Evolutionary conservation across 1,140 invertebrate genomes (phyloP).

Genomic region (Cydia strobilella): DNA sequence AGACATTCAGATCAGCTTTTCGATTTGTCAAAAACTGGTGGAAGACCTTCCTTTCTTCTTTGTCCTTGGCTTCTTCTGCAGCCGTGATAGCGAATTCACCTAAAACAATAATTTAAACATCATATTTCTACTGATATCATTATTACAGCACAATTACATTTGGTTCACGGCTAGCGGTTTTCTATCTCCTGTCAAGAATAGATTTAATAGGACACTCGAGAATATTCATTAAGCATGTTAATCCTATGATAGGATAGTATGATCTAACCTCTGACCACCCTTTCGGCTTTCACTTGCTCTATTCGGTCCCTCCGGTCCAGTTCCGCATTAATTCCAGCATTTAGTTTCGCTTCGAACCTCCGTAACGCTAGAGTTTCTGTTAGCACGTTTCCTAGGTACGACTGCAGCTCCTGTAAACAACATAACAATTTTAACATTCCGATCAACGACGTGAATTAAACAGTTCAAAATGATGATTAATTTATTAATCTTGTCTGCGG

Average conservation of each 20-base stretch:
- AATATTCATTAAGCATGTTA: too few species aligned
- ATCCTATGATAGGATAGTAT: not conserved
- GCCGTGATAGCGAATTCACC: constrained; percentile 81
- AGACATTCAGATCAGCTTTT: constrained; percentile 83
- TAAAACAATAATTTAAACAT: constrained; percentile 56
- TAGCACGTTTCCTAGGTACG: constrained; percentile 79
- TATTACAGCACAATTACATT: not conserved
- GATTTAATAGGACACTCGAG: too few species aligned
- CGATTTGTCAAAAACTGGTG: constrained; percentile 82
- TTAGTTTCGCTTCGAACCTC: constrained; percentile 78
- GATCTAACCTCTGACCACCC: constrained; percentile 58
- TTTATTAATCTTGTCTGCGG: constrained; percentile 36
- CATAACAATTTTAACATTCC: not conserved
- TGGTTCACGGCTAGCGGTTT: not conserved
- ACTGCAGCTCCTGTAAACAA: constrained; percentile 69
- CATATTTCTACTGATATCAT: too few species aligned
- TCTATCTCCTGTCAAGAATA: too few species aligned
- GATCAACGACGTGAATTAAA: too few species aligned
- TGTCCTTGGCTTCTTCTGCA: constrained; percentile 80
- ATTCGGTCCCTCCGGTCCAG: constrained; percentile 72
- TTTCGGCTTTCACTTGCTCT: constrained; percentile 65
- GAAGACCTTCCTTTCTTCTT: constrained; percentile 83
- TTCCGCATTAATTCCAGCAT: constrained; percentile 77
- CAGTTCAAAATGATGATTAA: too few species aligned
- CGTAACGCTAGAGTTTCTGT: constrained; percentile 79